Percentiles rank a stretch among this genome's conserved stretches.
These are phyloP conservation scores for Himantopus leucocephalus DNA, from an alignment of 2,113 vertebrate species.

Conservation along the genomic window DNA sequence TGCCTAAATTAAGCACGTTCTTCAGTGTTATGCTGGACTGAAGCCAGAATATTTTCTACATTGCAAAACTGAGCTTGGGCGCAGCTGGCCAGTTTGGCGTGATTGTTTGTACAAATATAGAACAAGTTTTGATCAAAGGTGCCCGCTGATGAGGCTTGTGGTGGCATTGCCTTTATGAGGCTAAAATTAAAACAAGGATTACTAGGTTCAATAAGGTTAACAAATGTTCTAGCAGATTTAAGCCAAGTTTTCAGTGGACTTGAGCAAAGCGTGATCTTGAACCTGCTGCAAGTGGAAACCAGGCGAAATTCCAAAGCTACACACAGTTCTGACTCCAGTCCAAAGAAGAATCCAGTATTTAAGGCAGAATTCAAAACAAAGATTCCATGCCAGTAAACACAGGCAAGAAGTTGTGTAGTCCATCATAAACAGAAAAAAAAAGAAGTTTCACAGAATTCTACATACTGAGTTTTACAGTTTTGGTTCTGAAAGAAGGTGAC, in stretches of 20 bases:
- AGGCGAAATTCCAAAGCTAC: background rate
- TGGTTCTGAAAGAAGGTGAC: background rate
- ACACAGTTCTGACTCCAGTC: background rate
- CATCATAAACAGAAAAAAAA: background rate
- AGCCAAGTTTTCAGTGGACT: background rate
- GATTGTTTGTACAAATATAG: background rate
- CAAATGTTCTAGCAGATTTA: background rate
- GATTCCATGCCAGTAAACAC: background rate
- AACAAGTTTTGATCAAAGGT: background rate
- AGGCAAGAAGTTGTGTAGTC: background rate
- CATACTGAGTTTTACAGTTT: background rate
- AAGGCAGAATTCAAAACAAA: background rate
- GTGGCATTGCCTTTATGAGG: background rate
- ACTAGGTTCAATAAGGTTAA: background rate
- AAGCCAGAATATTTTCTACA: background rate
- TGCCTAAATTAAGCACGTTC: background rate
- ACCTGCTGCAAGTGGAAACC: background rate
- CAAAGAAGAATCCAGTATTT: background rate
- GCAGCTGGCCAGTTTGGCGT: background rate
- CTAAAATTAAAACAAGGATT: background rate
- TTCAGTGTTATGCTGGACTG: background rate
- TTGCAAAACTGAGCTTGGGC: background rate
- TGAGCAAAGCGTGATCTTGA: background rate
- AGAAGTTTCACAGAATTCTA: background rate
- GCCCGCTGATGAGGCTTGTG: background rate